Evolutionary conservation across 2,113 vertebrate species (phyloP), one percentile per base, ranked within the genome.

Genomic region (Eclectus roratus): DNA sequence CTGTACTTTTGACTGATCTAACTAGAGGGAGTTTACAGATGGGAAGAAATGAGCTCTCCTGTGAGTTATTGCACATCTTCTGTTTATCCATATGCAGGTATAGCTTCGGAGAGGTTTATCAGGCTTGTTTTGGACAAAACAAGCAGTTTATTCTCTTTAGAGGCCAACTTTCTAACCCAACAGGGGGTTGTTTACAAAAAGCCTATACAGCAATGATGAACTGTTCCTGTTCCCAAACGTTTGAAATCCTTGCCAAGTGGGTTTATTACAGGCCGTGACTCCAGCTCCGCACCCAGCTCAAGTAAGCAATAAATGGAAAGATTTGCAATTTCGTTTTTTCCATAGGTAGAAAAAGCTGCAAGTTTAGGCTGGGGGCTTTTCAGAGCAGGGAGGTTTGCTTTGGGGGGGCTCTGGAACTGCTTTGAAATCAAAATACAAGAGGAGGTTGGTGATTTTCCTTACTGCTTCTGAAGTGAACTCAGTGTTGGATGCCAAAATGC

Each of bases 101-200:
- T 96, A 91, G 90, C 96, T 93, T 89, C 92, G 90, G 87, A 80
- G 89, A 76, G 94, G 96, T 97, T 97, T 97, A 94, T 96, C 97
- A 82, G 96, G 78, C 96, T 97, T 97, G 92, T 94, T 97, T 98
- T 97, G 96, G 96, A 97, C 93, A 96, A 97, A 97, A 97, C 91
- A 95, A 97, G 96, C 84, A 96, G 95, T 96, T 94, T 96, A 65
- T 96, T 98, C 88, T 97, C 90, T 97, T 71, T 93, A 96, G 94
- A 98, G 96, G 96, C 97, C 94, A 96, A 50, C 80, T 97, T 98
- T 96, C 96, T 98, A 97, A 97, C 90, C 95, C 97, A 96, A 74
- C 58, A 29, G 87, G 93, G 96, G 94, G 92, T 96, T 97, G 96
- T 98, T 98, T 98, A 98, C 95, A 97, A 88, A 97, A 96, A 95